Evolutionary conservation across 2,888 invertebrate species (phyloP).

Genomic region (Lacanobia oleracea): DNA sequence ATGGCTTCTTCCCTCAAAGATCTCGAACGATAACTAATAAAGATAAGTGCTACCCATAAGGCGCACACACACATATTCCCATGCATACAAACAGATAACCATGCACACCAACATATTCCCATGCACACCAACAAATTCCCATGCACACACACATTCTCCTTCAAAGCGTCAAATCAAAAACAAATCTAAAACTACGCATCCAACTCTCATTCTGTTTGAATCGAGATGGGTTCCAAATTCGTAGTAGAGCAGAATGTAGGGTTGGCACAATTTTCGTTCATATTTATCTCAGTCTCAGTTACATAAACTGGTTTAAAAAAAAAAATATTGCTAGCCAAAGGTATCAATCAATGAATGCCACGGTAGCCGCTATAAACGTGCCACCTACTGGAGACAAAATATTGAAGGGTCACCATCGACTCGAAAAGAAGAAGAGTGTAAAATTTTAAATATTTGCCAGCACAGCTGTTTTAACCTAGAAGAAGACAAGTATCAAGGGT

Average conservation of each 20-base stretch:
- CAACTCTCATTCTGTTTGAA: conserved; percentile 52
- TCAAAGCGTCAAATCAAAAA: conserved; percentile 53
- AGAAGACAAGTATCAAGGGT: no score
- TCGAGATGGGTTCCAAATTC: conserved; percentile 46
- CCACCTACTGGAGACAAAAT: no score
- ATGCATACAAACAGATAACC: conserved; percentile 3
- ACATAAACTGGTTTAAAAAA: no score
- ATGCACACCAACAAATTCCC: conserved; percentile 3
- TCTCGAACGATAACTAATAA: conserved; percentile 55
- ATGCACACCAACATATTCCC: not conserved
- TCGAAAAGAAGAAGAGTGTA: no score
- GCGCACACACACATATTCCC: conserved; percentile 1
- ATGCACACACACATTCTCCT: not conserved
- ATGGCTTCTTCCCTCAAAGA: conserved; percentile 21
- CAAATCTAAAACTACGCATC: conserved; percentile 57
- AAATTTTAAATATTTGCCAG: no score
- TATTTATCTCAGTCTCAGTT: not conserved
- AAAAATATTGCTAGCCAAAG: no score
- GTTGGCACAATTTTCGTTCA: conserved; percentile 15
- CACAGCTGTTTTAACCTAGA: no score
- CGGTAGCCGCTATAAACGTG: no score
- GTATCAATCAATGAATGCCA: no score
- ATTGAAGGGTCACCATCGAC: no score
- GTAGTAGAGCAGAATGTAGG: conserved; percentile 37
- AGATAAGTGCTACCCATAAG: conserved; percentile 43